phyloP scores from a whole-genome alignment of 1,140 invertebrate genomes.

The Sitobion miscanthi region DNA sequence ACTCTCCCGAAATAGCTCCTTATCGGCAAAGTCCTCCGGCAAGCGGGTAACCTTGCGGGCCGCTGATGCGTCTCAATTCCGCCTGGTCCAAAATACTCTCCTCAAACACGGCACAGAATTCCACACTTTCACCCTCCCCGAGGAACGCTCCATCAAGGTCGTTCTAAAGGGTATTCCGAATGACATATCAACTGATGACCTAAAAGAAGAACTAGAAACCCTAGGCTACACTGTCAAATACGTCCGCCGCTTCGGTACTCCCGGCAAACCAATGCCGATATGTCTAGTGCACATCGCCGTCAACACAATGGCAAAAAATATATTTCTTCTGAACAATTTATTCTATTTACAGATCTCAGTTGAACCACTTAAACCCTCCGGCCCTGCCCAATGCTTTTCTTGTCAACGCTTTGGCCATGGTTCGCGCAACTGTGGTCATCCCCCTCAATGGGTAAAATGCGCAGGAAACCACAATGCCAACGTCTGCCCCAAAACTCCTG shows the following conservation, averaged over 20 bases:
- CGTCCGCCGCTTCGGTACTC: background rate
- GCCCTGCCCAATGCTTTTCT: background rate
- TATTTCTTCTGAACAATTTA: background rate
- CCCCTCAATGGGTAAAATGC: background rate
- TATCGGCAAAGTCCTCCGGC: too few relatives aligned
- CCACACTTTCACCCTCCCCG: too few relatives aligned
- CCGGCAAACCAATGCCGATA: background rate
- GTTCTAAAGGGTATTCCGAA: too few relatives aligned
- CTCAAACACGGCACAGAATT: too few relatives aligned
- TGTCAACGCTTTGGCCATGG: conserved; percentile 19
- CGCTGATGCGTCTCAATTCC: too few relatives aligned
- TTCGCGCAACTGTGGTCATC: background rate
- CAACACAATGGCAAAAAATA: background rate
- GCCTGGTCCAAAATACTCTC: too few relatives aligned
- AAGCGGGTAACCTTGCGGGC: too few relatives aligned
- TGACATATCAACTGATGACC: too few relatives aligned
- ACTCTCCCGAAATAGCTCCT: too few relatives aligned
- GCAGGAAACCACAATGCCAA: background rate
- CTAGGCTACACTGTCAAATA: too few relatives aligned
- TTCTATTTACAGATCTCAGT: background rate
- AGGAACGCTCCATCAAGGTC: too few relatives aligned
- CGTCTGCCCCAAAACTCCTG: background rate
- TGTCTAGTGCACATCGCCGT: background rate
- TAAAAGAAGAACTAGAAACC: too few relatives aligned
- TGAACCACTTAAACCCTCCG: background rate